Percentiles rank a stretch among this genome's conserved stretches.
phyloP scores from a whole-genome alignment of 2,113 vertebrate species.

The Callocephalon fimbriatum region DNA sequence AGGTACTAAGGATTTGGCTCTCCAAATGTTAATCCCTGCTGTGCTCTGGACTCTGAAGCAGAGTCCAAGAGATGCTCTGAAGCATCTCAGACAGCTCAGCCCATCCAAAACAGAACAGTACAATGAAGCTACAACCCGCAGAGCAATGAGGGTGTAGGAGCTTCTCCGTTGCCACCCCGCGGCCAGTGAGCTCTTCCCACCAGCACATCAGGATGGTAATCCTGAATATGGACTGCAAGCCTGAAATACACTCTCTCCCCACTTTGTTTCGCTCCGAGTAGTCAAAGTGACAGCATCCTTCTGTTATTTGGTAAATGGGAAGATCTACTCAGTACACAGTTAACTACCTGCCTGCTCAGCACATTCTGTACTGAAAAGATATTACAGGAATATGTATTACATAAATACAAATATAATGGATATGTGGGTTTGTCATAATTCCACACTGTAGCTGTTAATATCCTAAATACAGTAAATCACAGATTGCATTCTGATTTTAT shows the following conservation, averaged over 20 bases:
- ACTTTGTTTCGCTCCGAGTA: background rate
- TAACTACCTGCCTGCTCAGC: background rate
- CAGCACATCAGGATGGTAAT: rapidly evolving
- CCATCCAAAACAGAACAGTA: background rate
- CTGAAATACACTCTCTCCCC: background rate
- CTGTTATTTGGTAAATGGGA: background rate
- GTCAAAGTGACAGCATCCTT: background rate
- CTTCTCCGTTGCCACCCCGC: background rate
- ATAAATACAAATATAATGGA: background rate
- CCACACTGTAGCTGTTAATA: background rate
- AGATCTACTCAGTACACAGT: background rate
- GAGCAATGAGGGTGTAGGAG: background rate
- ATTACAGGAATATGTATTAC: background rate
- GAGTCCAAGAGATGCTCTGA: too few relatives aligned
- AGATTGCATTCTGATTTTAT: background rate
- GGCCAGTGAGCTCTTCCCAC: background rate
- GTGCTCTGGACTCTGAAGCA: background rate
- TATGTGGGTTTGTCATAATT: background rate
- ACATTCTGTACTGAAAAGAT: background rate
- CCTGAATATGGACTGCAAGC: background rate
- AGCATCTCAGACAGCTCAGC: background rate
- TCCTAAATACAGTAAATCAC: background rate
- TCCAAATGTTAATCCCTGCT: rapidly evolving
- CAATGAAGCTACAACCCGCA: rapidly evolving
- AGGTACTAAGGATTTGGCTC: background rate